Evolutionary conservation across 2,113 vertebrate species (phyloP).

Genomic region (Planiliza haematocheilus): DNA sequence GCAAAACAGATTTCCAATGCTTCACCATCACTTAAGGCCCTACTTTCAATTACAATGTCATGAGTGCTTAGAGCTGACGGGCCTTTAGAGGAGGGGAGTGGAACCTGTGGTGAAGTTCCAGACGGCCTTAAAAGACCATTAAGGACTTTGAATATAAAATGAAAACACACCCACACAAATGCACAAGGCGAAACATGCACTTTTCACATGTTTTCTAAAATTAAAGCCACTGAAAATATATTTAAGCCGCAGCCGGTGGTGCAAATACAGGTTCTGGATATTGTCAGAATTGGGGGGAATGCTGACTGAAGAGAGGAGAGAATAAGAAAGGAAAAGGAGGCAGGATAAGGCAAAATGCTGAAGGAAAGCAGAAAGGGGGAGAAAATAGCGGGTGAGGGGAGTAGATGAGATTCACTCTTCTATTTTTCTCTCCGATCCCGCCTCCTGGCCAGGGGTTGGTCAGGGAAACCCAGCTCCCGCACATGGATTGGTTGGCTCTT

Average conservation of each 20-base stretch:
- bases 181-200: conserved; percentile 15
- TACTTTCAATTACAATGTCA: conserved; percentile 84
- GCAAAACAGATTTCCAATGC: conserved; percentile 76
- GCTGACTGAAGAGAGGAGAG: conserved; percentile 4
- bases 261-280: conserved; percentile 64
- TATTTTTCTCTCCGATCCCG: conserved; percentile 62
- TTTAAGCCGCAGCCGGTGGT: conserved; percentile 43
- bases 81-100: conserved; percentile 63
- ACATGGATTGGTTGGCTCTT: conserved; percentile 66
- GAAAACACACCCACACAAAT: conserved; percentile 19
- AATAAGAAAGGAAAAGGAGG: conserved; percentile 15
- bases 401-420: conserved; percentile 22
- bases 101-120: conserved; percentile 69
- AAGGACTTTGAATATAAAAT: conserved; percentile 60
- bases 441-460: conserved; percentile 73
- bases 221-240: conserved; percentile 60
- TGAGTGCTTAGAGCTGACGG: conserved; percentile 68
- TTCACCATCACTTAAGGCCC: conserved; percentile 75
- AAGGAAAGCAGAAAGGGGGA: conserved; percentile 2
- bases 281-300: conserved; percentile 48
- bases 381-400: conserved; percentile 9
- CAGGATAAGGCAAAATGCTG: conserved; percentile 11
- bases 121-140: conserved; percentile 62
- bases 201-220: conserved; percentile 60
- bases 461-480: conserved; percentile 53